These are phyloP conservation scores for Thalassophryne amazonica DNA, from an alignment of 2,797 vertebrate species.

Conservation along the genomic window DNA sequence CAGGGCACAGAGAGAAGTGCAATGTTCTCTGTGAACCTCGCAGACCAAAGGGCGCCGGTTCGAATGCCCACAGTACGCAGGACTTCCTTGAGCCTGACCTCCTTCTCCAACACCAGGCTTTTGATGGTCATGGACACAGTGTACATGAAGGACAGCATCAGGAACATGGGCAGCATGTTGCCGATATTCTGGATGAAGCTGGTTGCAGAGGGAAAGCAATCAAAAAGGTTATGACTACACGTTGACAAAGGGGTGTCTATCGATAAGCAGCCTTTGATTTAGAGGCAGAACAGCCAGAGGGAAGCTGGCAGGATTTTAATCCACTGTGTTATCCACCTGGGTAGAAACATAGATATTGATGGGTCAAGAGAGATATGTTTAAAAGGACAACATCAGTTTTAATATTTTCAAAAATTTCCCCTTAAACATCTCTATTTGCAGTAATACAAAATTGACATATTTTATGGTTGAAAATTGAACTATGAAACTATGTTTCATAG, in stretches of 20 bases:
- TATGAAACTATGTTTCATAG: too few species aligned
- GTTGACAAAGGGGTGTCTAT: background rate
- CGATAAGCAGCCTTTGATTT: background rate
- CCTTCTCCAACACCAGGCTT: conserved; percentile 70
- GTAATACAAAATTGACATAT: too few species aligned
- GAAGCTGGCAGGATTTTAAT: background rate
- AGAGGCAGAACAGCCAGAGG: background rate
- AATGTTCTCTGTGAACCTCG: conserved; percentile 62
- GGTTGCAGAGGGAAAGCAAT: conserved; percentile 40
- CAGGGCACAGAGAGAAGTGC: conserved; percentile 63
- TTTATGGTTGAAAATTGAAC: too few species aligned
- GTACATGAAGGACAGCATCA: conserved; percentile 75
- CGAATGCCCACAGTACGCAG: conserved; percentile 56
- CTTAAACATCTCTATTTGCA: too few species aligned
- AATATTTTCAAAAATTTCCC: too few species aligned
- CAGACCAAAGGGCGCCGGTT: conserved; percentile 60
- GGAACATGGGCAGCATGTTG: conserved; percentile 77
- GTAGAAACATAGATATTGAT: too few species aligned
- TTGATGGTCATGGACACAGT: conserved; percentile 73
- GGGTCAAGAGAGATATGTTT: too few species aligned
- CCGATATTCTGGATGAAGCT: conserved; percentile 73
- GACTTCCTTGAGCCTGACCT: conserved; percentile 72
- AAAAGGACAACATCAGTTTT: too few species aligned
- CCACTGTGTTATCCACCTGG: background rate
- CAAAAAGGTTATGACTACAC: conserved; percentile 30